phyloP scores from a whole-genome alignment of 2,888 invertebrate genomes.

The Microdon myrmicae region DNA sequence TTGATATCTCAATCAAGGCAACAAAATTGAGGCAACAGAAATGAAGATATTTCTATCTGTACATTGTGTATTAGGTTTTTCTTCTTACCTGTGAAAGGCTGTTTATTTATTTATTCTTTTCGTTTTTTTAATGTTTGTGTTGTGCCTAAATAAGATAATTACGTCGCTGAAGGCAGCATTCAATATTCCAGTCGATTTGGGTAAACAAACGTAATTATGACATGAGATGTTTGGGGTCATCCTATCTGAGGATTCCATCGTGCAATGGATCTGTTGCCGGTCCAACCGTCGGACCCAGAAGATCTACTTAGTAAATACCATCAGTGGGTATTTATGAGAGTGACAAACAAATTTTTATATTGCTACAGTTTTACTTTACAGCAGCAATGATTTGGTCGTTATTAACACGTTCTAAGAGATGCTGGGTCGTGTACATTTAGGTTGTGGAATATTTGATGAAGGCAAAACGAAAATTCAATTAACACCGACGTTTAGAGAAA shows the following conservation, averaged over 20 bases:
- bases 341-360: constrained; percentile 2
- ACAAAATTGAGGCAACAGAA: too few relatives aligned
- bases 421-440: constrained; percentile 2
- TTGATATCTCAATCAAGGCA: constrained; percentile 54
- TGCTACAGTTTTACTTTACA: constrained; percentile 28
- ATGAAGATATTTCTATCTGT: too few relatives aligned
- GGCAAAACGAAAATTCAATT: constrained; percentile 27
- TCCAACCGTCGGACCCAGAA: too few relatives aligned
- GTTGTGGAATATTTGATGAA: constrained; percentile 17
- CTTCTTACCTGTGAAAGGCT: too few relatives aligned
- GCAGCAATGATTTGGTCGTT: constrained; percentile 11
- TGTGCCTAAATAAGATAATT: neutral
- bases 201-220: constrained; percentile 14
- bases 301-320: constrained; percentile 14
- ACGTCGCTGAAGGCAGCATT: neutral
- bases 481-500: constrained; percentile 11
- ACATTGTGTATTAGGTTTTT: too few relatives aligned
- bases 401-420: constrained; percentile 13
- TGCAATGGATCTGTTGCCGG: neutral
- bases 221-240: constrained; percentile 15
- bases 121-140: constrained; percentile 9
- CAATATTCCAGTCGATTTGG: constrained; percentile 13
- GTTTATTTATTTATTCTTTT: constrained; percentile 18
- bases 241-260: neutral
- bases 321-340: constrained; percentile 3